Base-by-base conservation (phyloP, 2,113 vertebrate genomes). In the Caranx ignobilis region DNA sequence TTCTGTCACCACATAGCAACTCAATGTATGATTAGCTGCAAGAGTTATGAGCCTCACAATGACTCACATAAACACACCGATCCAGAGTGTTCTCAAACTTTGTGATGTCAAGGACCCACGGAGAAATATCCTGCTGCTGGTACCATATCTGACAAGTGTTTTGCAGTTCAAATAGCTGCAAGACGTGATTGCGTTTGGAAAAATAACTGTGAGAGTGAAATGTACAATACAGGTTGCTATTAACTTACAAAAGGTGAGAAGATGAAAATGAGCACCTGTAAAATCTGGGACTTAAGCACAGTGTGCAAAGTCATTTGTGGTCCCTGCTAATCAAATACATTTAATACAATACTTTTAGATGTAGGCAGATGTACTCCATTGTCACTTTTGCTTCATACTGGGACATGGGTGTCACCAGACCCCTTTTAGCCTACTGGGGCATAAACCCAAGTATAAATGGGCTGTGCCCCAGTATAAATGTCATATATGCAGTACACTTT, bases 1-100 rank as follows among this genome's bases (percentile, higher is more conserved):
- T 66, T 71, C 61, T 66, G 48, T 52, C 41, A 45, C 54, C 75
- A 79, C 66, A 69, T 19, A 16, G 37, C 18, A 66, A 56, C 47
- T 52, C 48, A 66, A 47, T 70, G 11, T 60, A 50, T 78, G 32
- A 86, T 78, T 66, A 78, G 45, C 21, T 35, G n/a, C 11, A 61
- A 60, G 70, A 71, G 32, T 71, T 78, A 74, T 75, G 47, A 73
- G 21, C 47, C 5, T 8, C n/a, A 50, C 26, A 21, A 18, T 62
- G 54, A 70, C 55, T 41, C 15, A 50, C 59, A 61, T n/a, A 6
- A 32, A 68, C 73, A 72, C 11, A 1, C 26, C 19, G 1, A 12
- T n/a, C 18, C 60, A 21, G 26, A 37, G 21, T 50, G 32, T 21
- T 62, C 47, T 54, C 52, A 71, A 63, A 48, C 48, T 13, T 34